Evolutionary conservation across 2,888 invertebrate species (phyloP).

Genomic region (Osmoderma eremita): DNA sequence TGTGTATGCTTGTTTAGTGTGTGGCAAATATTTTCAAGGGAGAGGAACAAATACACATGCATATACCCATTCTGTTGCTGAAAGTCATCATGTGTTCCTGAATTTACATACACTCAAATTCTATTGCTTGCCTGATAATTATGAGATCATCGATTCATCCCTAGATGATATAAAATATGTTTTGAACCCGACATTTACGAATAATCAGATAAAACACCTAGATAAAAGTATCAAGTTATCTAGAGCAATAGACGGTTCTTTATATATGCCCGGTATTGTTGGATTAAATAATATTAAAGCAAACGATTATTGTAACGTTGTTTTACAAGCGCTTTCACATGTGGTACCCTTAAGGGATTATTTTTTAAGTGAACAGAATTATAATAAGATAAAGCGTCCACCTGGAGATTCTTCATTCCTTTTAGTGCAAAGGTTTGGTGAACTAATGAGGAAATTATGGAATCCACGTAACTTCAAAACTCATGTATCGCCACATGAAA

Average conservation of each 20-base stretch:
- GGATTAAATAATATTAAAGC: constrained; percentile 99
- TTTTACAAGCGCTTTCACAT: constrained; percentile 91
- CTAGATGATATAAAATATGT: constrained; percentile 99
- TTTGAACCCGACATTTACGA: constrained; percentile 93
- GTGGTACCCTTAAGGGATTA: constrained; percentile 95
- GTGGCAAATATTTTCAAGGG: constrained; percentile 98
- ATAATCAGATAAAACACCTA: constrained; percentile 81
- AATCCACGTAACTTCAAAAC: constrained; percentile 99
- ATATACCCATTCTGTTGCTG: constrained; percentile 98
- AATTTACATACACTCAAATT: constrained; percentile 97
- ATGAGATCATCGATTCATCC: constrained; percentile 97
- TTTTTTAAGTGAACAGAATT: constrained; percentile 94
- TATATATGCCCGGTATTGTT: constrained; percentile 97
- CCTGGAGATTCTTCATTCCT: constrained; percentile 95
- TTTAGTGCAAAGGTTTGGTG: constrained; percentile 92
- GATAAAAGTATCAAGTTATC: constrained; percentile 87
- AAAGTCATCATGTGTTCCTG: constrained; percentile 96
- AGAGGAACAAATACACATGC: constrained; percentile 98
- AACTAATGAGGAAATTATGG: constrained; percentile 97
- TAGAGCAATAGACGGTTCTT: constrained; percentile 94
- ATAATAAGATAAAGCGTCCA: constrained; percentile 86
- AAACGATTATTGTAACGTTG: constrained; percentile 99
- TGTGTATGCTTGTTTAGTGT: constrained; percentile 98
- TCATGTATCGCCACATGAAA: constrained; percentile 99
- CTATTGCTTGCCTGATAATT: constrained; percentile 99